Evolutionary conservation across 1,140 invertebrate genomes (phyloP).

Genomic region (Melitaea cinxia): DNA sequence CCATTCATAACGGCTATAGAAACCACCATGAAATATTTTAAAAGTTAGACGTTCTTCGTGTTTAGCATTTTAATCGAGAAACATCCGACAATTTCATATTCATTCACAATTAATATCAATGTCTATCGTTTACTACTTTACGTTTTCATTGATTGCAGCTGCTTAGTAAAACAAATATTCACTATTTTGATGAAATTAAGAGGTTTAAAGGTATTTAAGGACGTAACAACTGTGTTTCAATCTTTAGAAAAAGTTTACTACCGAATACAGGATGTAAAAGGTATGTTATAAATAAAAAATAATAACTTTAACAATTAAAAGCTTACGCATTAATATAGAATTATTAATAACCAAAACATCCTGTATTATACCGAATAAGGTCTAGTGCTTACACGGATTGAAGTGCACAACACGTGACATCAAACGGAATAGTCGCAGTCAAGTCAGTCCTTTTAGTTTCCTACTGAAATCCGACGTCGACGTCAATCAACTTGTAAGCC

Average conservation of each 20-base stretch:
- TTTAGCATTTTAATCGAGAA: conserved; percentile 12
- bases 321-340: no score
- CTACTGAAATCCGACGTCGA: conserved; percentile 34
- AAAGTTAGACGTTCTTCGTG: conserved; percentile 14
- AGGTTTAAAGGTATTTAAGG: no score
- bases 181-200: no score
- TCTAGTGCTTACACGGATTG: neutral
- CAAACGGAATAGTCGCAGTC: conserved; percentile 19
- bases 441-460: conserved; percentile 4
- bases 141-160: no score
- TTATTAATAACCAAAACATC: no score
- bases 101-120: conserved; percentile 1
- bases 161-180: no score
- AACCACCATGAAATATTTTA: conserved; percentile 32
- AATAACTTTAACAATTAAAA: no score
- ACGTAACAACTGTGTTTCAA: no score
- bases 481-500: conserved; percentile 48
- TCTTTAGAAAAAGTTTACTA: no score
- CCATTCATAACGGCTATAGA: conserved; percentile 42
- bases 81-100: neutral
- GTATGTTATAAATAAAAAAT: no score
- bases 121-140: no score
- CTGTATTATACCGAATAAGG: neutral
- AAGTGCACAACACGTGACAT: neutral
- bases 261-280: no score